These are phyloP conservation scores for Hermaeophaga mercurialis DNA, from an alignment of 2,888 invertebrate genomes.

Conservation along the genomic window DNA sequence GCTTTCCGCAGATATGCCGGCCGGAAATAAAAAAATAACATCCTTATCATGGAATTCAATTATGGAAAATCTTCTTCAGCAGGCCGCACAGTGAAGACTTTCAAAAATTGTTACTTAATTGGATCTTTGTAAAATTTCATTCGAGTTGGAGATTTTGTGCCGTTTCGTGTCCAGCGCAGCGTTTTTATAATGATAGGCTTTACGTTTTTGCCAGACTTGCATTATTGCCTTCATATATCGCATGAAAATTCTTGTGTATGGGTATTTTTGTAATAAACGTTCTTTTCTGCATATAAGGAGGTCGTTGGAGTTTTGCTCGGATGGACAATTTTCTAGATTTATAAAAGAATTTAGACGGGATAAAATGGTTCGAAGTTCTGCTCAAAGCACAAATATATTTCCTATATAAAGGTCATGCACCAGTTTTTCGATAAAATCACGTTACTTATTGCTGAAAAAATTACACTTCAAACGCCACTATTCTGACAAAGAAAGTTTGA, in stretches of 20 bases:
- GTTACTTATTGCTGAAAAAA: too few relatives aligned
- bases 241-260: slow-evolving; percentile 31
- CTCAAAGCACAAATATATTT: background rate
- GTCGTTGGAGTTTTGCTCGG: background rate
- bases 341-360: background rate
- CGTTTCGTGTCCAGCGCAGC: slow-evolving; percentile 46
- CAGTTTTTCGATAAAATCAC: too few relatives aligned
- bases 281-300: slow-evolving; percentile 8
- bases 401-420: too few relatives aligned
- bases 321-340: background rate
- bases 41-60: slow-evolving; percentile 51
- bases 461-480: too few relatives aligned
- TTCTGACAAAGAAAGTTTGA: too few relatives aligned
- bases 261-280: slow-evolving; percentile 27
- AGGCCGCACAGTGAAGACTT: slow-evolving; percentile 42
- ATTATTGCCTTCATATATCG: slow-evolving; percentile 38
- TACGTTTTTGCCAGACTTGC: slow-evolving; percentile 25
- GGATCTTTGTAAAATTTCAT: slow-evolving; percentile 46
- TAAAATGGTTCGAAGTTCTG: background rate
- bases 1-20: slow-evolving; percentile 37
- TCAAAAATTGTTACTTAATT: slow-evolving; percentile 51
- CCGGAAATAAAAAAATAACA: slow-evolving; percentile 42
- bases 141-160: slow-evolving; percentile 43
- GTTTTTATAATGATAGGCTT: slow-evolving; percentile 44
- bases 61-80: slow-evolving; percentile 49